phyloP scores from a whole-genome alignment of 37 sponge, comb jelly and placozoan genomes.

The Spongilla lacustris region DNA sequence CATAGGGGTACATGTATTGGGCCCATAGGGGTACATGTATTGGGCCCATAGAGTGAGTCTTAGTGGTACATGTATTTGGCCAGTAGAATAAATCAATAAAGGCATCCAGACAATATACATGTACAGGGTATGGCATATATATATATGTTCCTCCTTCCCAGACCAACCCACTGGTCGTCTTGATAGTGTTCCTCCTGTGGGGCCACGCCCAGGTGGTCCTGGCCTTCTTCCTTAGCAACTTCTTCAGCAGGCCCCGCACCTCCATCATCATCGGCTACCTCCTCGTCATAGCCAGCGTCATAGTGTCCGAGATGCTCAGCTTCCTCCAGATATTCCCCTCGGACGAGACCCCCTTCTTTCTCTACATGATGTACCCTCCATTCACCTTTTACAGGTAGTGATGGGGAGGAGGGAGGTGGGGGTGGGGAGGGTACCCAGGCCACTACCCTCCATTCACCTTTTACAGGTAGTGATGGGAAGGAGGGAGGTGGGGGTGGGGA shows the following conservation, averaged over 20 bases:
- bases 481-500: no score
- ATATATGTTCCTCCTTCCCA: not conserved
- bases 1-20: no score
- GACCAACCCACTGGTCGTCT: constrained; percentile 52
- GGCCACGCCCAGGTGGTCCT: constrained; percentile 69
- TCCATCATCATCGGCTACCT: constrained; percentile 75
- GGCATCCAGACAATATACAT: not conserved
- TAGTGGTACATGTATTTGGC: no score
- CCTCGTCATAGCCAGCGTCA: constrained; percentile 57
- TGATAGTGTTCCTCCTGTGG: constrained; percentile 66
- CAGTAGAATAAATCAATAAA: no score
- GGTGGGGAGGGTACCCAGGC: no score
- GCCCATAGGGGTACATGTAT: no score
- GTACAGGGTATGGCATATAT: not conserved
- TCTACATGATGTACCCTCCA: constrained; percentile 81
- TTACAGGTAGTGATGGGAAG: constrained; percentile 55
- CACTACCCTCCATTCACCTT: constrained; percentile 63
- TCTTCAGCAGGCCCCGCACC: constrained; percentile 74
- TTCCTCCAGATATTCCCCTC: constrained; percentile 52
- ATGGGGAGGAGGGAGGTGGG: no score
- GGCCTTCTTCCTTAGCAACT: constrained; percentile 76
- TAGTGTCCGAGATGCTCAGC: constrained; percentile 49
- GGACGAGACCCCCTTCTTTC: constrained; percentile 56
- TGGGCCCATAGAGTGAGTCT: no score
- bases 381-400: constrained; percentile 74